Percentiles rank a stretch among this genome's conserved stretches.
These are phyloP conservation scores for Sigmodon hispidus DNA, from an alignment of 2,113 vertebrate genomes.

Conservation along the genomic window DNA sequence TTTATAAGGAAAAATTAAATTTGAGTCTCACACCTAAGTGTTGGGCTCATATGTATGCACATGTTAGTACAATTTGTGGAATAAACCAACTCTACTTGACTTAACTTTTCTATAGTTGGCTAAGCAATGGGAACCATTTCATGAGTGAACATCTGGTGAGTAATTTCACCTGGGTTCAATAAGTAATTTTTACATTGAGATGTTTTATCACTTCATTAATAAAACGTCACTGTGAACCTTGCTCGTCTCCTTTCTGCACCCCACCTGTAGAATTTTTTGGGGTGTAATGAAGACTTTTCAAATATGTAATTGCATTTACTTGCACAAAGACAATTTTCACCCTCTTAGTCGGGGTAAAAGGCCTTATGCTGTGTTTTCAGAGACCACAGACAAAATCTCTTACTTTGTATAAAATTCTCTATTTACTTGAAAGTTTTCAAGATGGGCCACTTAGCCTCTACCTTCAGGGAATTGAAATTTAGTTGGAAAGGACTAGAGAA, in stretches of 20 bases:
- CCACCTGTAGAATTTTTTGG: neutral
- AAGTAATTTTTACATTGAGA: slow-evolving; percentile 25
- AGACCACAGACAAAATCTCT: neutral
- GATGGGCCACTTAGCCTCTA: neutral
- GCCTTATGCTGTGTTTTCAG: neutral
- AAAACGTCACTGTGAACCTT: slow-evolving; percentile 16
- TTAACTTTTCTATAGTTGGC: neutral
- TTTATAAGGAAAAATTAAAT: slow-evolving; percentile 25
- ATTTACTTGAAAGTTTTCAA: slow-evolving; percentile 45
- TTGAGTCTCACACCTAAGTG: slow-evolving; percentile 4
- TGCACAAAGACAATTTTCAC: neutral
- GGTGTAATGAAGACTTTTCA: neutral
- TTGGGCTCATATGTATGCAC: neutral
- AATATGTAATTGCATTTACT: slow-evolving; percentile 26
- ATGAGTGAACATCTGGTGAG: neutral
- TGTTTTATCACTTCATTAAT: slow-evolving; percentile 6
- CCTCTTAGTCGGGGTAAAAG: neutral
- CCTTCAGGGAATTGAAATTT: slow-evolving; percentile 40
- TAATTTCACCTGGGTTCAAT: slow-evolving; percentile 29
- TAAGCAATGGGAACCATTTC: slow-evolving; percentile 26
- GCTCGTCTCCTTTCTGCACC: neutral
- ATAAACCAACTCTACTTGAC: neutral
- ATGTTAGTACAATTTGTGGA: neutral
- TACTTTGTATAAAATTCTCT: neutral
- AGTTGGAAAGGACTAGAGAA: slow-evolving; percentile 20